Evolutionary conservation across 2,888 invertebrate genomes (phyloP), one percentile per base, ranked within the genome.

Genomic region (Melipona beecheii): DNA sequence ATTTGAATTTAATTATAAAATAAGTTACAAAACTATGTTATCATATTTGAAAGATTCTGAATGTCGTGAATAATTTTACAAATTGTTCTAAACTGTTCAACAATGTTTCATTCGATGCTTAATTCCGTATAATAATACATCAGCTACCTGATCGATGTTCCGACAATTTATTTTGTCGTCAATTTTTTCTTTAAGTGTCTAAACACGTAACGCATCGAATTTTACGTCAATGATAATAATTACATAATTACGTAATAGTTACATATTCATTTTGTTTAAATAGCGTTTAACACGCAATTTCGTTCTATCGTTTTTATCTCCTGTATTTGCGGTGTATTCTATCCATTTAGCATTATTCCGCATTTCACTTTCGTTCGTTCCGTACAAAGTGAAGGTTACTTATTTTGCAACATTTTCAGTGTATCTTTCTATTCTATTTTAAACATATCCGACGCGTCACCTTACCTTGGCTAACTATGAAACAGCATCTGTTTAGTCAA

Each of bases 391-490:
- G 36, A 79, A 66, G 60, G 66, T 19, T 31, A 9, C 60, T 56
- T 43, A 9, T 56, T 60, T 75, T 65, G 64, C 36, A 75, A 71
- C 15, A 31, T 50, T 75, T 66, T 76, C 60, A 60, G 58, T 36
- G 31, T 31, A 49, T 84, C 78, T 75, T 75, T 84, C 64, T 65
- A 82, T 78, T 78, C 78, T 68, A 69, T 86, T 80, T 72, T 65
- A 66, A 72, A 78, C 70, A 70, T 49, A 49, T 58, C 62, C n/a
- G 68, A 36, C 54, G 69, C 69, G 71, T 79, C 75, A 21, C 1
- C 31, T 81, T 64, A 75, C 85, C 83, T 84, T 84, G 85, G 52
- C 54, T 54, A 65, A 80, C 50, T 62, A 58, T 60, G 43, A 31
- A 17, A 56, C 4, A 43, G 70, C 50, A 58, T 74, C 19, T 62